Evolutionary conservation across 2,888 invertebrate genomes (phyloP).

Genomic region (Meteorus cinctellus): DNA sequence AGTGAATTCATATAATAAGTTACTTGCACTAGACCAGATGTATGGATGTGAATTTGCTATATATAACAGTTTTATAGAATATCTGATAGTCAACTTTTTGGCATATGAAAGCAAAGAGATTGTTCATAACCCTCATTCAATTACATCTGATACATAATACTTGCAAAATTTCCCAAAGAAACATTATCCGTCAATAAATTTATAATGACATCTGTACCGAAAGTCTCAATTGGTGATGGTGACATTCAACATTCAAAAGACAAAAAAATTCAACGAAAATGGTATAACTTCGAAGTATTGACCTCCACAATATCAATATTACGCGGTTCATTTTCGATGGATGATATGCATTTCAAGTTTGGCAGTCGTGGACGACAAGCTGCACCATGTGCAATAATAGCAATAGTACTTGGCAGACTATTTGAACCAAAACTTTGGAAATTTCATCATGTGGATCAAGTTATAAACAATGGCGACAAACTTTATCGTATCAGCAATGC

Average conservation of each 20-base stretch:
- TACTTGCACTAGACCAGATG: not conserved
- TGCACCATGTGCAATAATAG: constrained; percentile 59
- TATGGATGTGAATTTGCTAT: not conserved
- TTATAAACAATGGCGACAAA: constrained; percentile 63
- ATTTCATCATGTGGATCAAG: constrained; percentile 55
- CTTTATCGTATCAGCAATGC: constrained; percentile 60
- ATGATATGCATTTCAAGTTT: constrained; percentile 59
- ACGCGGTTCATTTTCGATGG: constrained; percentile 61
- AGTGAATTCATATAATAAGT: too few species aligned
- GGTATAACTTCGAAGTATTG: constrained; percentile 60
- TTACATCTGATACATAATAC: constrained; percentile 27
- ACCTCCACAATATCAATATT: constrained; percentile 58
- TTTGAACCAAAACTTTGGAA: constrained; percentile 63
- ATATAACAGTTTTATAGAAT: not conserved
- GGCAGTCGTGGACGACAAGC: constrained; percentile 64
- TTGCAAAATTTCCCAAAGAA: constrained; percentile 9
- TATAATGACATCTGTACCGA: constrained; percentile 11
- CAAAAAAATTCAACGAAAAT: constrained; percentile 46
- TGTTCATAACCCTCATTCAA: not conserved
- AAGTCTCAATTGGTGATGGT: not conserved
- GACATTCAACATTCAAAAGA: constrained; percentile 4
- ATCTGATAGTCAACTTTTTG: not conserved
- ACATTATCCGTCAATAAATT: not conserved
- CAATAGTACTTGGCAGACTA: constrained; percentile 61
- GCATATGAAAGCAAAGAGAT: not conserved